phyloP scores from a whole-genome alignment of 1,140 invertebrate species.

The Drosophila funebris region DNA sequence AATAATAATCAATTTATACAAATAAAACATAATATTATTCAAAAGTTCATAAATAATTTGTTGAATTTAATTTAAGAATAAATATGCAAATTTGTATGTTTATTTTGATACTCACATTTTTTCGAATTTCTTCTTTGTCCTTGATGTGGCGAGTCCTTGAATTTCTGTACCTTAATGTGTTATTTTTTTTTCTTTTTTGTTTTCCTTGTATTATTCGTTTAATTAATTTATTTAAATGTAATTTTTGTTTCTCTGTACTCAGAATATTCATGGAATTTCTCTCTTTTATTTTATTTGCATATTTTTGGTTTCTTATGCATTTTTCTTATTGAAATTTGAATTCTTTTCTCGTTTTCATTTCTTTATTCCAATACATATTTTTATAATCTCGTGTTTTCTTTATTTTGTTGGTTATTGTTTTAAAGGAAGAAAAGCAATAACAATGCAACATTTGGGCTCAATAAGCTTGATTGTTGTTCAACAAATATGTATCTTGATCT shows the following conservation, averaged over 20 bases:
- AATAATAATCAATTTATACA: no score
- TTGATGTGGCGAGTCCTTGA: not conserved
- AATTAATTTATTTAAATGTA: not conserved
- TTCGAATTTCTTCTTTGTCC: not conserved
- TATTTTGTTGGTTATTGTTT: not conserved
- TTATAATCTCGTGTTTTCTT: not conserved
- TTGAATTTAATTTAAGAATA: not conserved
- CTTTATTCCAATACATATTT: not conserved
- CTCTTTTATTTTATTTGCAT: not conserved
- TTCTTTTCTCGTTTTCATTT: not conserved
- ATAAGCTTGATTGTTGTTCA: not conserved
- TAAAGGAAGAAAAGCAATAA: not conserved
- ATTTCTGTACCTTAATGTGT: not conserved
- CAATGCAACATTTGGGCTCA: not conserved
- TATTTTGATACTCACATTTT: constrained; percentile 19
- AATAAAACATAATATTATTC: not conserved
- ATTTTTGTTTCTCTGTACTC: not conserved
- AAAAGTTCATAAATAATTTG: not conserved
- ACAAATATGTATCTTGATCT: not conserved
- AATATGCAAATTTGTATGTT: not conserved
- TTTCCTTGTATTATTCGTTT: not conserved
- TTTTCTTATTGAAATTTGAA: not conserved
- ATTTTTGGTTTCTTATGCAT: not conserved
- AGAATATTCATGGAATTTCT: not conserved
- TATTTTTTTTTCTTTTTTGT: not conserved